These are phyloP conservation scores for Morpho helenor DNA, from an alignment of 2,888 invertebrate species.

Conservation along the genomic window DNA sequence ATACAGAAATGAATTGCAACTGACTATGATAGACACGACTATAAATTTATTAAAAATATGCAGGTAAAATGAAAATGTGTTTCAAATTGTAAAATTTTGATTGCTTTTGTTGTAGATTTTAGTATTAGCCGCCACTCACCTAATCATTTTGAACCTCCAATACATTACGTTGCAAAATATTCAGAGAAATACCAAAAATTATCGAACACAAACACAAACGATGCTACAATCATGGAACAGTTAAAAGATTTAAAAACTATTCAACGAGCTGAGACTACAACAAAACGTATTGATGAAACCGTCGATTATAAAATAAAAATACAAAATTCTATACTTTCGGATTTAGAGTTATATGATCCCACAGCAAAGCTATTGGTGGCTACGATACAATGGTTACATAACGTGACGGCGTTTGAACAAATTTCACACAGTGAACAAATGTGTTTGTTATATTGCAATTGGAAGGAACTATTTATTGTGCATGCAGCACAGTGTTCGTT, in stretches of 20 bases:
- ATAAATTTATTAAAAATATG: too few relatives aligned
- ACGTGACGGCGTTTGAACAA: slow-evolving; percentile 86
- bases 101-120: slow-evolving; percentile 3
- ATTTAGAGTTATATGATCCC: slow-evolving; percentile 77
- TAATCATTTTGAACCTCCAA: slow-evolving; percentile 37
- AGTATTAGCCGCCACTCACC: slow-evolving; percentile 1
- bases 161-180: slow-evolving; percentile 46
- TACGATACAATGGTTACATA: slow-evolving; percentile 89
- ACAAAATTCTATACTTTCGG: slow-evolving; percentile 23
- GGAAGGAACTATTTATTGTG: slow-evolving; percentile 91
- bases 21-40: too few relatives aligned
- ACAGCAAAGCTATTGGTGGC: slow-evolving; percentile 88
- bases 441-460: slow-evolving; percentile 86
- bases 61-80: too few relatives aligned
- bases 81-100: too few relatives aligned
- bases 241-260: slow-evolving; percentile 31
- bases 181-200: slow-evolving; percentile 26
- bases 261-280: slow-evolving; percentile 33
- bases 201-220: slow-evolving; percentile 8
- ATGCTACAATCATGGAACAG: slow-evolving; percentile 16
- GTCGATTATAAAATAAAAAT: slow-evolving; percentile 27
- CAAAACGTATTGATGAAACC: slow-evolving; percentile 23
- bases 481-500: slow-evolving; percentile 91
- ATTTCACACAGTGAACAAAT: slow-evolving; percentile 83
- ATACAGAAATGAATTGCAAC: too few relatives aligned